Base-by-base conservation (phyloP, 2,797 vertebrate species). In the Paramormyrops hopkinsi region DNA sequence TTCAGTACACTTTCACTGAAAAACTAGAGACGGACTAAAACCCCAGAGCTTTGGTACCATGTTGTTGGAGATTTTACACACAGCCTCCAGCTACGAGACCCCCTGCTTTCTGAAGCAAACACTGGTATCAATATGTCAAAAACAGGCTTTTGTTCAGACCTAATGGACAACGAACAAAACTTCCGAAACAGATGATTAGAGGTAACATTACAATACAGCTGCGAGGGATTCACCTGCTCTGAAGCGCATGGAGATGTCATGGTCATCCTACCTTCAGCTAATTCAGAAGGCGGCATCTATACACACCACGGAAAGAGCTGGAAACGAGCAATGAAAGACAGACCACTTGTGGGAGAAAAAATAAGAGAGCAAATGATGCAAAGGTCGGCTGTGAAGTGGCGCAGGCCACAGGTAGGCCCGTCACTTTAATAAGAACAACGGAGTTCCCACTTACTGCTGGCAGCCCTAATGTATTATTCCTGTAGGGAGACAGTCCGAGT, bases 391-490 rank as follows among this genome's bases (percentile, higher is more conserved):
- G 90, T 89, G 88, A 17, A 91, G 88, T 95, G 92, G 92, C 94
- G 93, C 86, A 91, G 93, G 91, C 93, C 93, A 94, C 95, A 96
- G 95, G 95, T 95, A 93, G 93, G 92, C 92, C 92, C 92, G 93
- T 93, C 93, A 92, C 92, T 94, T 96, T 95, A 94, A 95, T 95
- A 95, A 96, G 87, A 96, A 94, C 93, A 93, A 93, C 92, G 94
- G 93, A 93, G 95, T 96, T 96, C 96, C 95, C 95, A 95, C 95
- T 95, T 95, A 94, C 95, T 96, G 94, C 94, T 94, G 95, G 94
- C 93, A 94, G 94, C 91, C 94, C 95, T 95, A 95, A 96, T 94
- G 93, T 95, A 96, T 97, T 95, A 95, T 95, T 96, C 95, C 95
- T 94, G 22, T 94, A 94, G 94, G 93, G 94, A 96, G 96, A 96